Evolutionary conservation across 2,888 invertebrate genomes (phyloP).

Genomic region (Apotomis capreana): DNA sequence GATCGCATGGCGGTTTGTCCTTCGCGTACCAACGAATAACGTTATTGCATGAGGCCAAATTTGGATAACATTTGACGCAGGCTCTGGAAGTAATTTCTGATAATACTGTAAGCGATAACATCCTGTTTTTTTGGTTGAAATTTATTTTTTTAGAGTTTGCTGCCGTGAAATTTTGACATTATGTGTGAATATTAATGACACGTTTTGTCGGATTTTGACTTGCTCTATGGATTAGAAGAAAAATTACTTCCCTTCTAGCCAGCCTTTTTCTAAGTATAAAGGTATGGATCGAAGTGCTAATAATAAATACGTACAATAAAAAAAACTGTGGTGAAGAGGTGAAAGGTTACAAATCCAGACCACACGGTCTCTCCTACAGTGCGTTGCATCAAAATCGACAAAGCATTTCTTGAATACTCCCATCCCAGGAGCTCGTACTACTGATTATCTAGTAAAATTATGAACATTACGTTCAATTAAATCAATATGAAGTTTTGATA

Average conservation of each 20-base stretch:
- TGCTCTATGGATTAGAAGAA: not conserved
- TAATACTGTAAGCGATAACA: constrained; percentile 33
- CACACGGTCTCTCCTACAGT: too few species aligned
- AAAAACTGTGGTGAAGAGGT: too few species aligned
- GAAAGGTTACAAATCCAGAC: too few species aligned
- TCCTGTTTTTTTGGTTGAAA: constrained; percentile 45
- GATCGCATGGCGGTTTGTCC: constrained; percentile 26
- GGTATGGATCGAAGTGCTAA: not conserved
- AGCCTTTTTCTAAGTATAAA: not conserved
- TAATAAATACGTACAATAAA: not conserved
- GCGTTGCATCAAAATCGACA: too few species aligned
- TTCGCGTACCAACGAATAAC: constrained; percentile 57
- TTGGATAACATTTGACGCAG: constrained; percentile 2
- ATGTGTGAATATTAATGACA: constrained; percentile 38
- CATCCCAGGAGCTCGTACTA: too few species aligned
- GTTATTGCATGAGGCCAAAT: constrained; percentile 11
- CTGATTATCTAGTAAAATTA: too few species aligned
- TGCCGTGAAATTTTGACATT: constrained; percentile 50
- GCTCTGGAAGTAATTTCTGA: not conserved
- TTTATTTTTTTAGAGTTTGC: constrained; percentile 48
- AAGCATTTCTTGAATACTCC: too few species aligned
- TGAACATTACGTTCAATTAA: too few species aligned
- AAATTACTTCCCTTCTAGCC: not conserved
- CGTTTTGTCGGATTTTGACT: constrained; percentile 1
- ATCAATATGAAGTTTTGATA: too few species aligned